These are phyloP conservation scores for Acrobasis repandana DNA, from an alignment of 2,888 invertebrate genomes.

Conservation along the genomic window DNA sequence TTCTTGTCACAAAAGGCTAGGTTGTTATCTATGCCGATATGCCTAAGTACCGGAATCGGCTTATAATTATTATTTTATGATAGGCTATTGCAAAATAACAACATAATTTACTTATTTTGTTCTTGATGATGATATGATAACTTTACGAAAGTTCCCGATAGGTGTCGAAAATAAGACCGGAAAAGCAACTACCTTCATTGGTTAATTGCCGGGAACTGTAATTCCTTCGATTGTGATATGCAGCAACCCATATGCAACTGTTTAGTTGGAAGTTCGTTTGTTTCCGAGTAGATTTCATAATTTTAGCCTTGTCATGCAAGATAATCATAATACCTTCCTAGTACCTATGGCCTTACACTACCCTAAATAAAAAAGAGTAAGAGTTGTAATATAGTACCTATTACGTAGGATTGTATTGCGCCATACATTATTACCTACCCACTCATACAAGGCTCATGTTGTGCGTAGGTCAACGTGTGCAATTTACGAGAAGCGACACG, in stretches of 20 bases:
- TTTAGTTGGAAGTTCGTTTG: neutral
- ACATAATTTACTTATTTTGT: neutral
- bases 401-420: slow-evolving; percentile 2
- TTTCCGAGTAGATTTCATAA: neutral
- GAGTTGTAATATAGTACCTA: neutral
- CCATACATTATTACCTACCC: slow-evolving; percentile 2
- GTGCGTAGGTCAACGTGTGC: slow-evolving; percentile 49
- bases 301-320: neutral
- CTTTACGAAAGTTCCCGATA: neutral
- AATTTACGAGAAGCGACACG: slow-evolving; percentile 38
- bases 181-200: slow-evolving; percentile 2
- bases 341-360: neutral
- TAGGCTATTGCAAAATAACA: neutral
- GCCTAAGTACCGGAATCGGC: slow-evolving; percentile 18
- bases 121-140: neutral
- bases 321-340: neutral
- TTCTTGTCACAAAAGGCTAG: slow-evolving; percentile 57
- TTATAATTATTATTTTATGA: slow-evolving; percentile 15
- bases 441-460: slow-evolving; percentile 19
- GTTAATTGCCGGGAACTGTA: neutral
- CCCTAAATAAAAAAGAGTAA: neutral
- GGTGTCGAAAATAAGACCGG: neutral
- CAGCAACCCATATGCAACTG: neutral
- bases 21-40: slow-evolving; percentile 58
- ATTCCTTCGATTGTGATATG: neutral